A percentile compares a stretch with the other conserved stretches of the same genome.
Conservation (phyloP, 2,888 invertebrate genomes). For the Caenorhabditis sp. region DNA sequence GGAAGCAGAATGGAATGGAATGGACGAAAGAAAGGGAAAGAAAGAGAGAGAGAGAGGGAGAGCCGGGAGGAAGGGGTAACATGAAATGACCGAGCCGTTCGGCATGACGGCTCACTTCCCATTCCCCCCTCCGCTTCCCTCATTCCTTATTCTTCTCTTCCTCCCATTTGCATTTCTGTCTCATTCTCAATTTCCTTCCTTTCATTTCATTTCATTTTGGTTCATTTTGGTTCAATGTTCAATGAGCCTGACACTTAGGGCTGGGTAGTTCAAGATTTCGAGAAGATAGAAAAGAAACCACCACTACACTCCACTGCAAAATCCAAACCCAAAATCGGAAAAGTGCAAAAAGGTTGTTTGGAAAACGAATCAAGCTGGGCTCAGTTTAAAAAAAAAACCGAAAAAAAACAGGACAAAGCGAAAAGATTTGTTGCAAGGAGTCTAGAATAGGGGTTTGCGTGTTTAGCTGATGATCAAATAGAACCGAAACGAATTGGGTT, state of each 20-base stretch:
- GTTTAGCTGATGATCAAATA: constrained; percentile 62
- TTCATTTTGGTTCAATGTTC: constrained; percentile 46
- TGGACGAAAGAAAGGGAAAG: constrained; percentile 4
- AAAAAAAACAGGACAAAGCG: constrained; percentile 19
- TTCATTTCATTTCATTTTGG: constrained; percentile 1
- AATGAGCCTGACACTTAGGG: too few species aligned
- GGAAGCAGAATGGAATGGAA: background rate
- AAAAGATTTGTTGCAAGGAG: background rate
- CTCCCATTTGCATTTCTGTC: constrained; percentile 48
- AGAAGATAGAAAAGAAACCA: too few species aligned
- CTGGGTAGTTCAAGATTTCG: too few species aligned
- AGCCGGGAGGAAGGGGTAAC: constrained; percentile 38
- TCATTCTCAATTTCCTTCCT: constrained; percentile 9
- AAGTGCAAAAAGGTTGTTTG: constrained; percentile 16
- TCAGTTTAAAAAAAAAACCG: constrained; percentile 7
- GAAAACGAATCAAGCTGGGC: background rate
- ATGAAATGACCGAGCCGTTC: constrained; percentile 33
- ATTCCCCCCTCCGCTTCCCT: too few species aligned
- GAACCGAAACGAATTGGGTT: constrained; percentile 39
- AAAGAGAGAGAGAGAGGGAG: constrained; percentile 21
- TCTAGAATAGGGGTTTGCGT: background rate
- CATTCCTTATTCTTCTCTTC: constrained; percentile 52
- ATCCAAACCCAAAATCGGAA: background rate
- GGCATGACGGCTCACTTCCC: constrained; percentile 12
- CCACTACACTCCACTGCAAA: too few species aligned